Evolutionary conservation across 2,797 vertebrate species (phyloP), one percentile per base, ranked within the genome.

Genomic region (Sebastolobus alascanus): DNA sequence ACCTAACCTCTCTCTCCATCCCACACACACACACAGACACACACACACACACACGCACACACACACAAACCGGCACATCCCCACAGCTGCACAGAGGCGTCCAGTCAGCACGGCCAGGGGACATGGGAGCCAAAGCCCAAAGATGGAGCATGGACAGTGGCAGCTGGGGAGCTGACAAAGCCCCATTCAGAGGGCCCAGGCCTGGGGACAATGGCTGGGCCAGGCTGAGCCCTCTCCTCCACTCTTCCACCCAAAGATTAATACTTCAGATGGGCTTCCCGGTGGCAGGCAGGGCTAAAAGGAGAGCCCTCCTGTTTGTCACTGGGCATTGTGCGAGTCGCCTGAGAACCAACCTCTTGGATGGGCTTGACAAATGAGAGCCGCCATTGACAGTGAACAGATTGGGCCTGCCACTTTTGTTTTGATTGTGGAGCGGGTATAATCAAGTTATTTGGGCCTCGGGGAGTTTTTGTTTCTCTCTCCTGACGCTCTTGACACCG

Each of bases 261-360:
- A 96, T 96, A 95, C 95, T 95, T 95, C 93, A 96, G 95, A 95
- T 94, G 94, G 93, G 93, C 95, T 95, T 95, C 94, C 93, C 93
- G 89, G 95, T 95, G 94, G 93, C 94, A 94, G 93, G 94, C 94
- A 91, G 90, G 88, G 92, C 94, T 95, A 95, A 95, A 96, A 94
- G 92, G 94, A 95, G 94, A 95, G 93, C 92, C 93, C 94, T 95
- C 93, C 93, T 95, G 93, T 96, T 95, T 94, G 95, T 95, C 94
- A 92, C 92, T 89, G 92, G 92, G 94, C 91, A 95, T 96, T 95
- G 95, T 95, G 92, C 77, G n/a, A 90, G 90, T 94, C 89, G 95
- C 94, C 94, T 94, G 94, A 96, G 95, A 96, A 94, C 94, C 93
- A 94, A 93, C 90, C 92, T 94, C 93, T 94, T 91, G 93, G 93